Base-by-base conservation (phyloP, 2,888 invertebrate genomes). In the Psylliodes chrysocephalus region DNA sequence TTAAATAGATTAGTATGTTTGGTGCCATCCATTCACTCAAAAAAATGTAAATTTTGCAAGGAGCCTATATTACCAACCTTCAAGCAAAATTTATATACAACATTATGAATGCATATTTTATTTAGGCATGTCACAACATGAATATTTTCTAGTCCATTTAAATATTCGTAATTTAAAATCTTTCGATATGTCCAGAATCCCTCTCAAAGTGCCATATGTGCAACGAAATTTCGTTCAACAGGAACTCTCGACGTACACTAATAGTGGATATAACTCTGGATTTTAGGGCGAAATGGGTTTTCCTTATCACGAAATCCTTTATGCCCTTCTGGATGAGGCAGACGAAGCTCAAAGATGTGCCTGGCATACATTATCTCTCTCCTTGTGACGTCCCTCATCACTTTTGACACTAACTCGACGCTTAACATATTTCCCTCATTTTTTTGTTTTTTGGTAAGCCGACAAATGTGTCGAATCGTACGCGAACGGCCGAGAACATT, bases 201-300 rank as follows among this genome's bases (percentile, higher is more conserved):
- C 10, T 8, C 8, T 6, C 30, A 8, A 30, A n/a, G n/a, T 30
- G 6, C 8, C 4, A 22, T 10, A 35, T 35, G 35, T 35, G 35
- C 35, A 35, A 12, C 14, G 35, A 35, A 35, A 35, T 6, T 5
- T 8, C 14, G 35, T 35, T 35, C 35, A 35, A 35, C 35, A 35
- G 35, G 35, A 35, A 35, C 49, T 30, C 22, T 57, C 57, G 69
- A 69, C 69, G 67, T 64, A 42, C 60, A 70, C 66, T 64, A 66
- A 66, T 68, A 68, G 57, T 60, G 59, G 63, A 68, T 59, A 70
- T 66, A 68, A 66, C 62, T 70, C 62, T 42, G 64, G 68, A 64
- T 68, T 70, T 68, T 59, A 51, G 66, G 54, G 53, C 63, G 65
- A 60, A 64, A 70, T 64, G 66, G 66, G 60, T 66, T 66, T 64